These are phyloP conservation scores for Silurus glanis DNA, from an alignment of 2,113 vertebrate genomes.

Conservation along the genomic window DNA sequence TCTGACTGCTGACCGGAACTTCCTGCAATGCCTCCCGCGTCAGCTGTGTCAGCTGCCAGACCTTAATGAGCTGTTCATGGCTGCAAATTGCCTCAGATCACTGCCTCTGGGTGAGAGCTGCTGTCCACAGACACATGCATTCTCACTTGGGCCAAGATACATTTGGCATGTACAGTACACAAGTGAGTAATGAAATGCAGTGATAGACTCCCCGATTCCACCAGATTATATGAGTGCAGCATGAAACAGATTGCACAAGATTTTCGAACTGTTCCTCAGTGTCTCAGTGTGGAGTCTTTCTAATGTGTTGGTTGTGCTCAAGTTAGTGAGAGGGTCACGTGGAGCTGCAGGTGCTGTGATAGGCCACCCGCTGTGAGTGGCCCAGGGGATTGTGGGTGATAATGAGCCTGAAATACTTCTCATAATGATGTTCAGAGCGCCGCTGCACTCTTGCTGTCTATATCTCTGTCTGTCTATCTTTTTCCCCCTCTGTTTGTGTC, in stretches of 20 bases:
- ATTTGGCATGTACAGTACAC: not conserved
- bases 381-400: conserved; percentile 39
- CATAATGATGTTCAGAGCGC: conserved; percentile 37
- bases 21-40: conserved; percentile 82
- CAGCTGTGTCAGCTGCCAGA: conserved; percentile 91
- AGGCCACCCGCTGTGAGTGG: conserved; percentile 39
- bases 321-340: conserved; percentile 36
- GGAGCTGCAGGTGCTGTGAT: conserved; percentile 45
- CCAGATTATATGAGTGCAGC: not conserved
- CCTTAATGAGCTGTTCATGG: conserved; percentile 96
- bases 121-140: not conserved
- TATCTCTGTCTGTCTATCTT: not conserved
- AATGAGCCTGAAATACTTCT: conserved; percentile 47
- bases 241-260: conserved; percentile 7
- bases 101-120: conserved; percentile 84
- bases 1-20: conserved; percentile 89
- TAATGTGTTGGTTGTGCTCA: conserved; percentile 26
- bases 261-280: not conserved
- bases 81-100: conserved; percentile 86
- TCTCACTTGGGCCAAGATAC: not conserved
- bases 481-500: not conserved
- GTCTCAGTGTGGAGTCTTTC: not conserved
- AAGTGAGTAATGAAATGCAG: not conserved
- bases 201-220: not conserved
- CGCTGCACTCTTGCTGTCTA: conserved; percentile 9